Evolutionary conservation across 2,113 vertebrate species (phyloP), one percentile per base, ranked within the genome.

Genomic region (Fukomys damarensis): DNA sequence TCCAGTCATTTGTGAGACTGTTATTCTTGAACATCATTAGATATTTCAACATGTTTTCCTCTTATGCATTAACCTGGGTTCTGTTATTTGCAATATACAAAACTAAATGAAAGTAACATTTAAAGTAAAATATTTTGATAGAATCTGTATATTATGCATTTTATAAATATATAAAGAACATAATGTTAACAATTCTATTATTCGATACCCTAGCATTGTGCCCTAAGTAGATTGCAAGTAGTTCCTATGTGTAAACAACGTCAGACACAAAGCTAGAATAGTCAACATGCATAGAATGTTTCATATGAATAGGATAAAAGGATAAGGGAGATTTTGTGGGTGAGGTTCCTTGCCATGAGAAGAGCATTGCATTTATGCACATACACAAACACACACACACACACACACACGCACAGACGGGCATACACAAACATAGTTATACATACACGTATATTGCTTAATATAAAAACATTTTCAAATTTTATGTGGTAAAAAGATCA

Each of bases 291-390:
- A 17, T 77, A 13, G 10, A 92, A 68, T 61, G n/a, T 54, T 66
- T n/a, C n/a, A 13, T 9, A 1, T 22, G 35, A 91, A 86, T 14
- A 14, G 5, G 4, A 28, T 58, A 32, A 63, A 3, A 59, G 22
- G 1, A 12, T 59, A 43, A 86, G 5, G 2, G 2, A 49, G 7
- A 12, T 7, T 38, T 7, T 24, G 3, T 32, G 32, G 2, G 7
- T 58, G 7, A 76, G 38, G 10, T 30, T 8, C 43, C 4, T 13
- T 46, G 9, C 89, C 19, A 54, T 54, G 11, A 35, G 4, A 49
- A 82, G 26, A 79, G 3, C 3, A 9, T 4, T 43, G 1, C 61
- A 65, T 80, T 77, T 88, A 72, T 3, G 61, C 24, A 38, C 4
- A 66, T 1, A 70, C 0, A 85, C 12, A 77, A 28, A 84, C 49